Conservation (phyloP, 2,888 invertebrate species). For the Eustalomyia histrio region DNA sequence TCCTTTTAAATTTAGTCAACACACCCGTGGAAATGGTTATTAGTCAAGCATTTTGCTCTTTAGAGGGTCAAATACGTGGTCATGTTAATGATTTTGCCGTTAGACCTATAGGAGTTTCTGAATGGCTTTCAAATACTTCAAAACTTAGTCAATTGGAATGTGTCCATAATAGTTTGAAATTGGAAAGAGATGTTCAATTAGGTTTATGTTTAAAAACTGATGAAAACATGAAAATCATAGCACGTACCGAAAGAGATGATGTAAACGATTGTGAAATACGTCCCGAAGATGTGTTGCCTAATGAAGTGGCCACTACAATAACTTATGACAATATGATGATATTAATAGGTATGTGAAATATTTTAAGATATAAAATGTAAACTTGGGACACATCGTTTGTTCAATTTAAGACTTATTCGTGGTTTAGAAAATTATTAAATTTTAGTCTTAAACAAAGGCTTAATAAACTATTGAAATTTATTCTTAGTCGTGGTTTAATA, state of each 20-base stretch:
- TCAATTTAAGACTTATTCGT: too few species aligned
- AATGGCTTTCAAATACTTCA: constrained; percentile 92
- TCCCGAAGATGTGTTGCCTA: constrained; percentile 89
- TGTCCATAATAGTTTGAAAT: constrained; percentile 94
- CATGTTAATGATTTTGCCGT: constrained; percentile 85
- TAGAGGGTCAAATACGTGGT: constrained; percentile 86
- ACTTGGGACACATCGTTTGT: too few species aligned
- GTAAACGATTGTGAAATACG: constrained; percentile 86
- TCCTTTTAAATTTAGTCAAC: constrained; percentile 83
- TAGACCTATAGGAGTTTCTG: constrained; percentile 88
- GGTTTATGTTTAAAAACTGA: constrained; percentile 84
- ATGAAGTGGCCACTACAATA: constrained; percentile 86
- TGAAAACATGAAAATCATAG: constrained; percentile 85
- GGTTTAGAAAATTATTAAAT: too few species aligned
- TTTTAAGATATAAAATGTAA: too few species aligned
- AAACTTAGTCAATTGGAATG: constrained; percentile 94
- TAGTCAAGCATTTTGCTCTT: constrained; percentile 89
- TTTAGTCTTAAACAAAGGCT: too few species aligned
- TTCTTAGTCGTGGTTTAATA: too few species aligned
- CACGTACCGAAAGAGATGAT: constrained; percentile 91
- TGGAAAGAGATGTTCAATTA: constrained; percentile 91
- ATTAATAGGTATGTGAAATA: constrained; percentile 84
- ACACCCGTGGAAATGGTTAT: constrained; percentile 92
- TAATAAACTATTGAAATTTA: background rate
- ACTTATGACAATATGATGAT: constrained; percentile 92